Evolutionary conservation across 2,888 invertebrate genomes (phyloP).

Genomic region (Epinotia bilunana): DNA sequence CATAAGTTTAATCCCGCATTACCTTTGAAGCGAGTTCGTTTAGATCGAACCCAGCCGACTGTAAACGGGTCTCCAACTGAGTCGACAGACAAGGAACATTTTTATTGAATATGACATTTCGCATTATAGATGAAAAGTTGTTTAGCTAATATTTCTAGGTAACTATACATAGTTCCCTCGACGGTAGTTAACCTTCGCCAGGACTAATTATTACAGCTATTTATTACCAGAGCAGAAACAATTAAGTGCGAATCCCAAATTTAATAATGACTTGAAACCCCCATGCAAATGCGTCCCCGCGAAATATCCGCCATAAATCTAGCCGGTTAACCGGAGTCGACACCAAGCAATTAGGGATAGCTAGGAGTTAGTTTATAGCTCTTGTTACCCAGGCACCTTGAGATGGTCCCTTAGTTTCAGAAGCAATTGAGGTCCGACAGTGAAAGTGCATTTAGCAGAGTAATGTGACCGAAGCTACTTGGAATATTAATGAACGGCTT

Average conservation of each 20-base stretch:
- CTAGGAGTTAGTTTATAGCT: constrained; percentile 61
- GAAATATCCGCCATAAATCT: constrained; percentile 68
- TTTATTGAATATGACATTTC: constrained; percentile 4
- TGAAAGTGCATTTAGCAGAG: constrained; percentile 76
- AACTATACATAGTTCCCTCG: background rate
- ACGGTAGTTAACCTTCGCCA: background rate
- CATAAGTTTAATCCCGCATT: constrained; percentile 54
- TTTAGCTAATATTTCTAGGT: background rate
- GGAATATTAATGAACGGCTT: constrained; percentile 74
- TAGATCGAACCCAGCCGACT: constrained; percentile 28
- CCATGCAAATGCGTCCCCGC: constrained; percentile 50
- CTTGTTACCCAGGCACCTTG: constrained; percentile 61
- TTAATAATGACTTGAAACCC: constrained; percentile 45
- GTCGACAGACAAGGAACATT: background rate
- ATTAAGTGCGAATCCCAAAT: constrained; percentile 40
- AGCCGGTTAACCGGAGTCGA: constrained; percentile 62
- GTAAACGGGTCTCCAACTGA: constrained; percentile 32
- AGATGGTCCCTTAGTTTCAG: constrained; percentile 57
- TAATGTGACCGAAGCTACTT: constrained; percentile 62
- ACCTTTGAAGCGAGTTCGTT: constrained; percentile 54
- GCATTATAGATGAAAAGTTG: background rate
- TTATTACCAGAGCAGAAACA: constrained; percentile 14
- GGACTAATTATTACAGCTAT: constrained; percentile 1
- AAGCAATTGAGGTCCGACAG: constrained; percentile 65
- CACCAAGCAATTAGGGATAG: constrained; percentile 70